Base-by-base conservation (phyloP, 2,113 vertebrate species). In the Mystacornis crossleyi region DNA sequence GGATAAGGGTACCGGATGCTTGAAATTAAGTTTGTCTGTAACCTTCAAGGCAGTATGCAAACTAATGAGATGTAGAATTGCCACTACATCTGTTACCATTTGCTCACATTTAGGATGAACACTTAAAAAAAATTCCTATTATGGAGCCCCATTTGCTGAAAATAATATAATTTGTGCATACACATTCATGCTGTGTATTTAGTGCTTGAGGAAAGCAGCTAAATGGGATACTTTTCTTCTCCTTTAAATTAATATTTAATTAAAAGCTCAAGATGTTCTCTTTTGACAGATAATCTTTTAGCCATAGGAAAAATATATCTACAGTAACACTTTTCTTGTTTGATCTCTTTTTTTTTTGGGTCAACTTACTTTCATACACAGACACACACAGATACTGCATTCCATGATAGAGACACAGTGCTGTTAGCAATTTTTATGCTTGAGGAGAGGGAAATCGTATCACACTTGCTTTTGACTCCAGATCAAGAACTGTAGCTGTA, bases 21-120 rank as follows among this genome's bases (percentile, higher is more conserved):
- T 70, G 62, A 95, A 77, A 88, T 95, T 94, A 91, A 96, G 61
- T 90, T 95, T 95, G 25, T 86, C 94, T 88, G 85, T 93, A 97
- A 89, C 28, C 31, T 96, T 93, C 70, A 36, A 60, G 81, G 50
- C 51, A 77, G 25, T 78, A 70, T 58, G 42, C 42, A 91, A 69
- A 43, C 10, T 91, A 96, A 94, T 87, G 65, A 86, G 90, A 96
- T 43, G 28, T 58, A 80, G 61, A 79, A 81, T 70, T 93, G 15
- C 47, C 51, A 81, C 62, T 74, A 82, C 67, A 86, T 72, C 82
- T 71, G 64, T 70, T 91, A 82, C 23, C 7, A 10, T 75, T 94
- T 86, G 14, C 38, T 94, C 29, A 82, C 16, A 93, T 69, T 91
- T 91, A 62, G 61, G 64, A 96, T 65, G 45, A 86, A 51, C 33